Evolutionary conservation across 2,888 invertebrate species (phyloP), one percentile per base, ranked within the genome.

Genomic region (Willowsia nigromaculata): DNA sequence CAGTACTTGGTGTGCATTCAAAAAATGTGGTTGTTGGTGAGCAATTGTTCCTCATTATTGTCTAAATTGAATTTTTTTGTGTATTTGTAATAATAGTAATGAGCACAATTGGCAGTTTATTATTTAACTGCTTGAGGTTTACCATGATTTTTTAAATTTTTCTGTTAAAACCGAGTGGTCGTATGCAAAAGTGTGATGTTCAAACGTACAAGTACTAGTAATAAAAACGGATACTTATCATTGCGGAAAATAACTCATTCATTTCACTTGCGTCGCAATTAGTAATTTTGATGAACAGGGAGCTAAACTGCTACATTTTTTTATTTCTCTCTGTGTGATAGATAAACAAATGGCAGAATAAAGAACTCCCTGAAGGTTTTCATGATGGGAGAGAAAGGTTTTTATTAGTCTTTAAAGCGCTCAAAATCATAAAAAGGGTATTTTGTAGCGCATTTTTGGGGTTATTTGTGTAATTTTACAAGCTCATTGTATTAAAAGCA

Each of bases 61-160:
- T 59, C 40, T 81, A 22, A 81, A 82, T 82, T 62, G 82, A 65
- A 27, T 65, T 65, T 82, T 47, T 47, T 82, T n/a, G 43, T 37
- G 47, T 50, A 65, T 30, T 47, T n/a, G 22, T 65, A 82, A 62
- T 40, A 43, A 30, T 59, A 82, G 37, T 47, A 76, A 85, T 59
- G 85, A 85, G 85, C 27, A 76, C 40, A 85, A 85, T 85, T 85
- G 85, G 85, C 62, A 85, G 76, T 76, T 76, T 85, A 85, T 59
- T 85, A 74, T 85, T 85, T 85, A 59, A 85, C 74, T 76, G 85
- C 30, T 30, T 62, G 85, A 59, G 71, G 50, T 83, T 59, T 27
- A 83, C 11, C 50, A 68, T 50, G 27, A 30, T 22, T 30, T 30
- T 50, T 53, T 53, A 53, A 53, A 53, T 53, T 30, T 78, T 30